A percentile compares a stretch with the other conserved stretches of the same genome.
phyloP scores from a whole-genome alignment of 2,113 vertebrate genomes.

The Psephotus haematonotus region DNA sequence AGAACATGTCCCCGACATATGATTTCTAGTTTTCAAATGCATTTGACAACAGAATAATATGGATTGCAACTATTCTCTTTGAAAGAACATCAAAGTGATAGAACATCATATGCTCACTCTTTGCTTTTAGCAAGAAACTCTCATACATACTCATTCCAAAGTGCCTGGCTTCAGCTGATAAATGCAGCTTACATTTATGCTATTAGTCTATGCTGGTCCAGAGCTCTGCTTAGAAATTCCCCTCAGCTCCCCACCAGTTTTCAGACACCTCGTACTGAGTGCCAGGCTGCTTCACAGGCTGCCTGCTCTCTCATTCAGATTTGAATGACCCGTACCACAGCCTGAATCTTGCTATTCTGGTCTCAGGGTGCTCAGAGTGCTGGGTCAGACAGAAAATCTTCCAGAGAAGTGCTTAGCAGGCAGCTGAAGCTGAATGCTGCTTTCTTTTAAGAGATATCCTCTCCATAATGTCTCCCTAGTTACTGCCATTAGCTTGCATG shows the following conservation, averaged over 20 bases:
- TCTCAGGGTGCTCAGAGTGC: neutral
- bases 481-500: neutral
- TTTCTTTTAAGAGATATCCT: neutral
- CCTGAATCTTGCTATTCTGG: neutral
- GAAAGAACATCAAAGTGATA: neutral
- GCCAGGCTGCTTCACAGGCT: neutral
- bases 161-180: conserved; percentile 44
- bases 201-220: neutral
- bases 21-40: conserved; percentile 1
- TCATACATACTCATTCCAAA: neutral
- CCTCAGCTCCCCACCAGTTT: neutral
- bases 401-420: neutral
- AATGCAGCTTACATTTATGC: neutral
- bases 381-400: neutral
- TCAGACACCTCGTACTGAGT: neutral
- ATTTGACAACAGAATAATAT: neutral
- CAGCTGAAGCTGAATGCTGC: neutral
- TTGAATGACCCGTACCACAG: neutral
- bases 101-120: neutral
- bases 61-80: neutral
- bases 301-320: neutral
- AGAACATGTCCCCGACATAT: neutral
- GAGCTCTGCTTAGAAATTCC: neutral
- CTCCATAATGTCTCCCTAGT: neutral
- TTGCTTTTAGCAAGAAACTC: neutral